Percentiles rank a stretch among this genome's conserved stretches.
Evolutionary conservation across 2,113 vertebrate species (phyloP).

Genomic region (Bubo blakistoni): DNA sequence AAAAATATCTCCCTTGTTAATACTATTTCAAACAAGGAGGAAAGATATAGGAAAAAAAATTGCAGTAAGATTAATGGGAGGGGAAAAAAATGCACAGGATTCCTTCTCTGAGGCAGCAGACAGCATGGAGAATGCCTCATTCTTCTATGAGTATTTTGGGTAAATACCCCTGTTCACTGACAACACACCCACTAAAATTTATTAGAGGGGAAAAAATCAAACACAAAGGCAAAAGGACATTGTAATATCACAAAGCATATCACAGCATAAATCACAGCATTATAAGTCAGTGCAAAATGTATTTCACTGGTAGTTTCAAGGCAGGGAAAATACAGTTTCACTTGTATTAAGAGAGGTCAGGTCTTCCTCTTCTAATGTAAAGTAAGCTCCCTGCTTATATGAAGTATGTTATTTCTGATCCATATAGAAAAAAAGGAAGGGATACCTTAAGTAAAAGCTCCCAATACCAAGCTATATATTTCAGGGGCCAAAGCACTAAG

Average conservation of each 20-base stretch:
- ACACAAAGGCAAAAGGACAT: constrained; percentile 78
- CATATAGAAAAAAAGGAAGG: not conserved
- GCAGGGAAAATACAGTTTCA: not conserved
- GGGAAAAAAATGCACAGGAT: not conserved
- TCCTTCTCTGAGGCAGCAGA: constrained; percentile 13
- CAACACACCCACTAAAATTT: constrained; percentile 55
- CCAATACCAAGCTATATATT: not conserved
- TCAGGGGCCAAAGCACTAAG: not conserved
- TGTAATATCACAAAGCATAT: constrained; percentile 62
- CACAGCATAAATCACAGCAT: constrained; percentile 72
- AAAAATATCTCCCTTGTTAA: constrained; percentile 31
- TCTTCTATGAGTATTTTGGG: not conserved
- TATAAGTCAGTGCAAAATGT: constrained; percentile 53
- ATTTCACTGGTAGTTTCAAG: constrained; percentile 38
- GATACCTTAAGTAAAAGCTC: not conserved
- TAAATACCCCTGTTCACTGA: constrained; percentile 32
- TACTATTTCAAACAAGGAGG: constrained; percentile 37
- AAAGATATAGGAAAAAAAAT: not conserved
- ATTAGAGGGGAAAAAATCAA: constrained; percentile 59
- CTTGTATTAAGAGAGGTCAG: constrained; percentile 45
- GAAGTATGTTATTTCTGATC: not conserved
- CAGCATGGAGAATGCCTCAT: not conserved
- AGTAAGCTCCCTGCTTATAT: not conserved
- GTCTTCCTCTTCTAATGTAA: constrained; percentile 1
- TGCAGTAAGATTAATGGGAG: not conserved